Base-by-base conservation (phyloP, 2,113 vertebrate species). In the Chamaetylas fuelleborni region DNA sequence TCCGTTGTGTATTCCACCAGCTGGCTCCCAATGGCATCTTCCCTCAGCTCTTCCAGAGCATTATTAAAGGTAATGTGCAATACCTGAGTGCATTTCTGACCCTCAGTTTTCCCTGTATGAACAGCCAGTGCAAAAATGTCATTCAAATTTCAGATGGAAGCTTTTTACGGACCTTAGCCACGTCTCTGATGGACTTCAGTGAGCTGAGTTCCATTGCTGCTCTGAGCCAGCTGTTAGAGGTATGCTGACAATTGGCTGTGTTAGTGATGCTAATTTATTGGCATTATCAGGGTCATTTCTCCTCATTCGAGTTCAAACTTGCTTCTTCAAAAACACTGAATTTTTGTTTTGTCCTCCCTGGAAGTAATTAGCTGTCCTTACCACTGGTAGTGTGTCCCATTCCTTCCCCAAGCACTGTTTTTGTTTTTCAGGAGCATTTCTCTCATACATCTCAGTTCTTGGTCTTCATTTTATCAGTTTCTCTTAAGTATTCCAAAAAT, bases 31-130 rank as follows among this genome's bases (percentile, higher is more conserved):
- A 99, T 2, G 99, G 99, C 93, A 99, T 99, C 96, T 97, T 99
- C 64, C 99, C 99, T 6, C 99, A 99, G 96, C 98, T 99, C 58
- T 99, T 99, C 96, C 99, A 99, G 98, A 99, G 99, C 94, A 99
- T 98, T 95, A 99, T 99, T 96, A 99, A 99, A 99, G 99, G 99
- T 99, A 95, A 95, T 3, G 5, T 43, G 29, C 8, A 31, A 51
- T 45, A 48, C 3, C 26, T 31, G 9, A 51, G 7, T 66, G 53
- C 13, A 5, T 40, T 94, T 82, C 42, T 78, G 47, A 70, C 24
- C 17, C 20, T 53, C 60, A 73, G 17, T 36, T 71, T 56, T 28
- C 50, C 36, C 19, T 42, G 17, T 70, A 19, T 19, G 14, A 12
- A 31, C 42, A 51, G 15, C 5, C 57, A 45, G 9, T 71, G 93